Percentiles rank a stretch among this genome's conserved stretches.
These are phyloP conservation scores for Eretmochelys imbricata DNA, from an alignment of 2,113 vertebrate species.

Conservation along the genomic window DNA sequence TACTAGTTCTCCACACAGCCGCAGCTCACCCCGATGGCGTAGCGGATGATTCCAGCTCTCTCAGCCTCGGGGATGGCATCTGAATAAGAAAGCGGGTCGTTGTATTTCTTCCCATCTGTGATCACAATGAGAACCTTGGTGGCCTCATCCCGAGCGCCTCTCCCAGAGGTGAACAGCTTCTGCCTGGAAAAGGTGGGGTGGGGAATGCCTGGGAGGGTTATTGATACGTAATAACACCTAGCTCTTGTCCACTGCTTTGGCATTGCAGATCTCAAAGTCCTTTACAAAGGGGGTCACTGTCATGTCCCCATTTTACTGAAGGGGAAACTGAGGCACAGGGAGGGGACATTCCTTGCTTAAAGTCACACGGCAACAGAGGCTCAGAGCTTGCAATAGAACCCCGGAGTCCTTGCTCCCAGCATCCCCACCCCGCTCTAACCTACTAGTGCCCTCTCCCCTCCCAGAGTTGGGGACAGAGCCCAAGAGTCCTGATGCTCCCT, in stretches of 20 bases:
- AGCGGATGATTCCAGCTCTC: constrained; percentile 48
- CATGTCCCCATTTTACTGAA: not conserved
- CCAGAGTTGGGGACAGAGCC: not conserved
- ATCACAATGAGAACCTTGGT: constrained; percentile 79
- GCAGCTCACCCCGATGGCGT: constrained; percentile 75
- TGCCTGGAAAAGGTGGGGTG: constrained; percentile 29
- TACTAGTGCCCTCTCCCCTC: not conserved
- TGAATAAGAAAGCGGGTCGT: not conserved
- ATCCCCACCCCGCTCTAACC: not conserved
- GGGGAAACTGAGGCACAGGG: no score
- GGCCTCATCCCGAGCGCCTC: constrained; percentile 63
- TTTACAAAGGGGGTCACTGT: not conserved
- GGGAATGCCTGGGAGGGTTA: rapidly evolving
- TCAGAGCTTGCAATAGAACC: not conserved
- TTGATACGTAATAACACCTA: not conserved
- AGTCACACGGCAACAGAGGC: not conserved
- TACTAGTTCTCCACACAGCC: not conserved
- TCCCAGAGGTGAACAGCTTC: constrained; percentile 54
- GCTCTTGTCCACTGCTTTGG: not conserved
- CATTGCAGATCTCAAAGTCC: not conserved
- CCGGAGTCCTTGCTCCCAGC: not conserved
- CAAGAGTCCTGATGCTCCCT: no score
- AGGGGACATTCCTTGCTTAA: rapidly evolving
- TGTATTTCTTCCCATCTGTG: constrained; percentile 76
- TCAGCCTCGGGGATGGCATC: constrained; percentile 68